phyloP scores from a whole-genome alignment of 1,140 invertebrate genomes.

The Andricus grossulariae region DNA sequence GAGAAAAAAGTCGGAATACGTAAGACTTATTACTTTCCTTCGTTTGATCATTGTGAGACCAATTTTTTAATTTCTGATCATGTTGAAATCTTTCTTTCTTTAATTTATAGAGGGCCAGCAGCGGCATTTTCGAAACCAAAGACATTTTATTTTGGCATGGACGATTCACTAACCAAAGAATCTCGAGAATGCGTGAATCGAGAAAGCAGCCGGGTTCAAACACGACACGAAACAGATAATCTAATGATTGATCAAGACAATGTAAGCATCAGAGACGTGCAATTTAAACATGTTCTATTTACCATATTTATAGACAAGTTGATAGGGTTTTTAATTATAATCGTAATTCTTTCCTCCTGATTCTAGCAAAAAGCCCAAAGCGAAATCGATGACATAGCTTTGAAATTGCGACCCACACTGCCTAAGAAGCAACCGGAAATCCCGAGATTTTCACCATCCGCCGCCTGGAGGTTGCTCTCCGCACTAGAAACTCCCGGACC shows the following conservation, averaged over 20 bases:
- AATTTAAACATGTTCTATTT: neutral
- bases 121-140: slow-evolving; percentile 75
- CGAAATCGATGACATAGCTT: slow-evolving; percentile 78
- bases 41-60: too few species aligned
- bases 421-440: slow-evolving; percentile 86
- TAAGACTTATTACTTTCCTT: slow-evolving; percentile 42
- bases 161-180: slow-evolving; percentile 71
- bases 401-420: slow-evolving; percentile 84
- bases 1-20: slow-evolving; percentile 47
- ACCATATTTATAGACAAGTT: too few species aligned
- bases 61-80: too few species aligned
- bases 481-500: slow-evolving; percentile 66
- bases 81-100: neutral
- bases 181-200: slow-evolving; percentile 73
- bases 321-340: too few species aligned
- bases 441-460: slow-evolving; percentile 86
- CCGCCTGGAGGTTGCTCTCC: slow-evolving; percentile 87
- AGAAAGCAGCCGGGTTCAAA: slow-evolving; percentile 39
- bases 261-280: slow-evolving; percentile 38
- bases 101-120: neutral
- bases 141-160: slow-evolving; percentile 88
- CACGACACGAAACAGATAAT: neutral
- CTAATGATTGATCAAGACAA: slow-evolving; percentile 49
- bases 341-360: too few species aligned
- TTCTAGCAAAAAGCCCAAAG: slow-evolving; percentile 35